Base-by-base conservation (phyloP, 1,140 invertebrate genomes). In the Frieseomelitta varia region DNA sequence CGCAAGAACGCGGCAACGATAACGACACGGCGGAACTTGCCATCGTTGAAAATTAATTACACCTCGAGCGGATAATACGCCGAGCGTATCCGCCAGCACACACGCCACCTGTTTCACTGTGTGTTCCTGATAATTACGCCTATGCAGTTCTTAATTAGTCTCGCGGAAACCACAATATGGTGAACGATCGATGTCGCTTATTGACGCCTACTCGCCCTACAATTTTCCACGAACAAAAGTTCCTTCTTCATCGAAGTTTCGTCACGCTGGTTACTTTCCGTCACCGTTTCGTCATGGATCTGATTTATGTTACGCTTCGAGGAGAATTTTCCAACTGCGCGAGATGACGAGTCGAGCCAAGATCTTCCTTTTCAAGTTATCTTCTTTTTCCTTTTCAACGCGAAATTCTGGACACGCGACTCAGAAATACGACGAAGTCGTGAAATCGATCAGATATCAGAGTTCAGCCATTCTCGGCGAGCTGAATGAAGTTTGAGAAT, bases 31-130 rank as follows among this genome's bases (percentile, higher is more conserved):
- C 19, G 47, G 47, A 71, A 14, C 47, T 51, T 58, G 51, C 4
- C 58, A 30, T 72, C 27, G 30, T 30, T 19, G 30, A 21, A 75
- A 75, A 81, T 75, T 67, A 81, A 81, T 81, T 81, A 65, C 34
- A 63, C 11, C 68, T 6, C 24, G 39, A 24, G 27, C 30, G 71
- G 10, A 63, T 81, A 55, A 75, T 39, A 61, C 30, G 47, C 24
- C 30, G 4, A 47, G 63, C 47, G 24, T 61, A 61, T 78, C 61
- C 12, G 17, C 12, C 27, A 8, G 63, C n/a, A 14, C 27, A 67
- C 19, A 12, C 27, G 27, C 14, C 30, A 12, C n/a, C 6, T 19
- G 27, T 39, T 79, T 55, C 21, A 27, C 27, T 4, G 55, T 4
- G 55, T 73, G 79, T 61, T 65, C 30, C 56, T 8, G 53, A 47